phyloP scores from a whole-genome alignment of 1,140 invertebrate species.

The Gryllus bimaculatus region DNA sequence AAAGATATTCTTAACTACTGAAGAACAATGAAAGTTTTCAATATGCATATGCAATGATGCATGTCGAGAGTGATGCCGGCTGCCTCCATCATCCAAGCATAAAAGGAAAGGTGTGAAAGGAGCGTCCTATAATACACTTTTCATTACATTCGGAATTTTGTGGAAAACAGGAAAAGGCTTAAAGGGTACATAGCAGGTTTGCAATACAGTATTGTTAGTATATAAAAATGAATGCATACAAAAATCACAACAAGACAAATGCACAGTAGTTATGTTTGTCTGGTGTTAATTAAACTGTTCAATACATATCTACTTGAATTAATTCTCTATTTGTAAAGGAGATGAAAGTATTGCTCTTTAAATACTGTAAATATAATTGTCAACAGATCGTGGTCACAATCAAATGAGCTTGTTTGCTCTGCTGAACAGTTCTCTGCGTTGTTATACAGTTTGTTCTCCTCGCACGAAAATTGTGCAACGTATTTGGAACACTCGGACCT shows the following conservation, averaged over 20 bases:
- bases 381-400: slow-evolving; percentile 1
- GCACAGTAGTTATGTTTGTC: background rate
- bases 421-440: background rate
- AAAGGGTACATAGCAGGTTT: background rate
- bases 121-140: background rate
- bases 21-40: too few species aligned
- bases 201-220: background rate
- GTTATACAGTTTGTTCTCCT: slow-evolving; percentile 4
- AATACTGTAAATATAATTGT: slow-evolving; percentile 6
- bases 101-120: background rate
- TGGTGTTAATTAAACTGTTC: background rate
- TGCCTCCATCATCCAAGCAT: background rate
- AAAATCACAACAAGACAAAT: background rate
- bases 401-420: background rate
- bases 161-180: background rate
- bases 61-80: background rate
- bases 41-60: too few species aligned
- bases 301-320: background rate
- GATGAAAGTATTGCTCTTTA: background rate
- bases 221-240: background rate
- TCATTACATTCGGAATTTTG: too few species aligned
- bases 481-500: background rate
- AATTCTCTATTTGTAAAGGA: background rate
- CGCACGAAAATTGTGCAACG: background rate
- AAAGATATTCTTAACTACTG: too few species aligned